Base-by-base conservation (phyloP, 2,888 invertebrate genomes). In the Caenorhabditis sinica region DNA sequence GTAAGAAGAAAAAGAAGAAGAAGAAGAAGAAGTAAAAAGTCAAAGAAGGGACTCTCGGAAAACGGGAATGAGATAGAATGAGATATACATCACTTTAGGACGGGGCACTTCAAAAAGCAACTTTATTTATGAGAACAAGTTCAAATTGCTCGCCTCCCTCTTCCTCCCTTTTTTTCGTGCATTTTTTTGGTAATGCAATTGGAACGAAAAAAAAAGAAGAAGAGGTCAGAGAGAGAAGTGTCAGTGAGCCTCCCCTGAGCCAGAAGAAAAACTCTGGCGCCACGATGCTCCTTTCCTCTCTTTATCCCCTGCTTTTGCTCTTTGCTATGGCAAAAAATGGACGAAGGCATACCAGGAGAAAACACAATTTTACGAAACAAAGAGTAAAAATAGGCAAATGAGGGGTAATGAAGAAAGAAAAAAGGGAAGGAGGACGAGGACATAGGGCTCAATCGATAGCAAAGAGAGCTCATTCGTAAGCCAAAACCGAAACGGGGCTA, bases 111-210 rank as follows among this genome's bases (percentile, higher is more conserved):
- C 71, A 71, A 79, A 76, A 72, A 72, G 79, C 53, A 79, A 79
- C 71, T 79, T 77, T 79, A 79, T 79, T 79, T 71, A 79, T 79
- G 79, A 72, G 79, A 63, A 79, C 71, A 71, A 79, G 79, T 71
- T 71, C 79, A 69, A 71, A 71, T 79, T 53, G 63, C 25, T 33
- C 51, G 23, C 56, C 28, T 30, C 56, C 53, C 30, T 72, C 53
- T 60, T 77, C 36, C n/a, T 49, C 49, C n/a, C 11, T 68, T 69
- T 66, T 58, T 51, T 69, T 28, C 25, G 33, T 56, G 30, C 28
- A n/a, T 51, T 61, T 77, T n/a, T 80, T 53, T 80, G 72, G 79
- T 79, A 79, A 79, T 79, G 79, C 80, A 80, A 80, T 80, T 80
- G 80, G 49, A 53, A n/a, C n/a, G n/a, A n/a, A n/a, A 53, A 79